Base-by-base conservation (phyloP, 2,113 vertebrate genomes). In the Prolemur simus region DNA sequence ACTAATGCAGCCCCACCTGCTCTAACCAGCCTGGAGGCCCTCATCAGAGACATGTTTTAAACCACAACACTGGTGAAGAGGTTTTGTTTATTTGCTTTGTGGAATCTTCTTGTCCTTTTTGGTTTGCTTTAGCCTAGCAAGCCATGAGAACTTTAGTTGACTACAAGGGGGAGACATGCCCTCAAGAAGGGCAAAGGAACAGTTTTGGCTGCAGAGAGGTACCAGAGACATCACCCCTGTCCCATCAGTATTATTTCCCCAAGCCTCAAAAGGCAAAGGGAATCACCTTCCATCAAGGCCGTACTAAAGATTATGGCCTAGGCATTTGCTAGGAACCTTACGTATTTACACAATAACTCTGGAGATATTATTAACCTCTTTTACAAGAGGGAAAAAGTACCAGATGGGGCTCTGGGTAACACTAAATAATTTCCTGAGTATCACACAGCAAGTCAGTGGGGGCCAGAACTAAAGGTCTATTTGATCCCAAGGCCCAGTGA, bases 301-400 rank as follows among this genome's bases (percentile, higher is more conserved):
- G 68, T n/a, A 60, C 81, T 63, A 96, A 92, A 34, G 63, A 69
- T 83, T 49, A 80, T 27, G 18, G 52, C 23, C 42, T 80, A 68
- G 68, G 82, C 63, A 78, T 91, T 52, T 74, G 13, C 13, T 17
- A 39, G 17, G 34, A 17, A 91, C 8, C 37, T 93, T 66, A 47
- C 45, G 94, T 93, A 87, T 15, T 82, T 91, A 89, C 58, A 82
- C 60, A 77, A n/a, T 68, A 87, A 87, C 23, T 91, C 58, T 94
- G 90, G 9, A 91, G 47, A 78, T 94, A 86, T 23, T 56, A 78
- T 71, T 81, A 29, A 92, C 52, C 54, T 87, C 39, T 94, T 91
- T 91, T 47, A 77, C 6, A 54, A 32, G 32, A 71, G 32, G 23
- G 27, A 39, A 52, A 76, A 69, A 47, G 63, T n/a, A 54, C 21